A percentile compares a stretch with the other conserved stretches of the same genome.
These are phyloP conservation scores for Ophioninae sp. DNA, from an alignment of 2,888 invertebrate genomes.

Conservation along the genomic window DNA sequence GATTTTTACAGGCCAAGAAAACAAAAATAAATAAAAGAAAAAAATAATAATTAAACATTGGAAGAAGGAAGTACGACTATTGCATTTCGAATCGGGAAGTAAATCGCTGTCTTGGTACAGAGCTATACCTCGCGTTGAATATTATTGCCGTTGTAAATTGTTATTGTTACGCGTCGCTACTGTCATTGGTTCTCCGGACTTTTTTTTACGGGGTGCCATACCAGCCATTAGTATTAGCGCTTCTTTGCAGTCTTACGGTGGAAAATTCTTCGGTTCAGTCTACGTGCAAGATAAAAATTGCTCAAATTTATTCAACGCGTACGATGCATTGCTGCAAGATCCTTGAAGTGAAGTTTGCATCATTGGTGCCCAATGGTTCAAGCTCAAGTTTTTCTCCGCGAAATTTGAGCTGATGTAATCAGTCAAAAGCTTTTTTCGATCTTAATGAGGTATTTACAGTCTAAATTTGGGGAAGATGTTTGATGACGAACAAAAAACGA, in stretches of 20 bases:
- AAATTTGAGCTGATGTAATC: too few species aligned
- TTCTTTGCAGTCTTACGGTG: background rate
- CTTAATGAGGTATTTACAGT: too few species aligned
- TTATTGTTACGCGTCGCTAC: background rate
- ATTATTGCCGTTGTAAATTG: background rate
- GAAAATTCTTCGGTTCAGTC: background rate
- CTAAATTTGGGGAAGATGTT: too few species aligned
- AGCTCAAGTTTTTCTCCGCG: too few species aligned
- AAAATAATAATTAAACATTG: too few species aligned
- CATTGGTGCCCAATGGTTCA: too few species aligned
- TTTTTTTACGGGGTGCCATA: background rate
- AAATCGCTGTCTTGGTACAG: background rate
- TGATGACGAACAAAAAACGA: too few species aligned
- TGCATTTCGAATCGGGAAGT: background rate
- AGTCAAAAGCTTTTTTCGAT: too few species aligned
- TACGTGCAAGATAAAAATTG: background rate
- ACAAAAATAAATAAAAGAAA: background rate
- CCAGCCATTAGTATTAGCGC: too few species aligned
- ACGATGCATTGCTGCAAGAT: background rate
- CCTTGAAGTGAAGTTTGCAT: background rate
- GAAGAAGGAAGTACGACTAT: slow-evolving; percentile 2
- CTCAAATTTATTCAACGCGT: background rate
- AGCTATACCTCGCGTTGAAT: background rate
- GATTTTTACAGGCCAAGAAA: background rate
- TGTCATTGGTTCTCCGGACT: background rate